Base-by-base conservation (phyloP, 2,888 invertebrate species). In the Teleiodes luculella region DNA sequence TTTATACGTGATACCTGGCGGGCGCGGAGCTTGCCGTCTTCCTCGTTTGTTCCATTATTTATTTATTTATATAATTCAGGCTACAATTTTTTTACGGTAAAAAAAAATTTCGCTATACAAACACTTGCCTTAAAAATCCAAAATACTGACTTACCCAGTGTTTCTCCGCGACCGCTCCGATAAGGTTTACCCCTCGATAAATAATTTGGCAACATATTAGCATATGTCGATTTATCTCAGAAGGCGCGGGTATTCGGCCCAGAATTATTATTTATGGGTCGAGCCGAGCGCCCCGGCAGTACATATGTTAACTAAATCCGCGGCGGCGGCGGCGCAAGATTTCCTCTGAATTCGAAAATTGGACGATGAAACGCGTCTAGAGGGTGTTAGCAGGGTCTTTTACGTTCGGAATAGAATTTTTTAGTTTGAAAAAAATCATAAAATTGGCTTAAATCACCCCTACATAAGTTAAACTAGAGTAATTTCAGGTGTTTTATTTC, bases 171-270 rank as follows among this genome's bases (percentile, higher is more conserved):
- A 28, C 49, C 28, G 0, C 31, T 39, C 39, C 74, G 76, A 74
- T 77, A 77, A 70, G 68, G 67, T 61, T 50, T 72, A 71, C 82
- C 86, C 87, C 84, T 78, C 85, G 73, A 86, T 89, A 89, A 89
- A 89, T 89, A 87, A 89, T 89, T 88, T 89, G 85, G 81, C 77
- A 69, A 69, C 72, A 70, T 78, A 89, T 89, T 89, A 87, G 80
- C 89, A 89, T 89, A 89, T 72, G 88, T 87, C 89, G 88, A 89
- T 89, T 88, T 89, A 89, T 89, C 86, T 87, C 77, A 72, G 72
- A 68, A 68, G 70, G 43, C 43, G 43, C 43, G 43, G 37, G 43
- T 43, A 43, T 43, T 63, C 67, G 74, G 76, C 67, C 72, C 67
- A 68, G 82, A 81, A 86, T 88, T 89, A 88, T 89, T 89, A 89